Percentiles rank a stretch among this genome's conserved stretches.
Conservation (phyloP, 1,140 invertebrate genomes). For the Triops longicaudatus region DNA sequence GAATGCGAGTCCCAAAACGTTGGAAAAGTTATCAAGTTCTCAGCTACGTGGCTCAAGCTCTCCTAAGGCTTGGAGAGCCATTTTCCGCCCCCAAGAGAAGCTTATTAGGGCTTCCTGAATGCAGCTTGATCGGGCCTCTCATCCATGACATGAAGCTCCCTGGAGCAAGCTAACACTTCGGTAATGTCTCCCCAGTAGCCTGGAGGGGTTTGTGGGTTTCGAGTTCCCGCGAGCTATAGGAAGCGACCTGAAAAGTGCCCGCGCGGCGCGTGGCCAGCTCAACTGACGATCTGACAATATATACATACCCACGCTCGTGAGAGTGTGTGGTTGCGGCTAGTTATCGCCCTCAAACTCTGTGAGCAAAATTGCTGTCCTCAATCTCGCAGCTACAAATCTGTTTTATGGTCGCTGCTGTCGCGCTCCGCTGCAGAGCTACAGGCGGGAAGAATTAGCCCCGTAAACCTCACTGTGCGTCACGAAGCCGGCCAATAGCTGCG, state of each 20-base stretch:
- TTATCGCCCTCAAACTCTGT: not conserved
- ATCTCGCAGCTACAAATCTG: not conserved
- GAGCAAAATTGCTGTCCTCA: constrained; percentile 3
- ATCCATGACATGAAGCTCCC: not conserved
- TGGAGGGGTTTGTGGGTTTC: not conserved
- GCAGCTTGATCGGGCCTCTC: not conserved
- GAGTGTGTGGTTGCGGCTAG: not conserved
- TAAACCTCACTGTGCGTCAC: not conserved
- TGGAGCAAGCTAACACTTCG: not conserved
- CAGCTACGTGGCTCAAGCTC: not conserved
- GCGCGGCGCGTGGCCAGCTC: not conserved
- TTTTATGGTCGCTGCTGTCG: not conserved
- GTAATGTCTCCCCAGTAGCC: not conserved
- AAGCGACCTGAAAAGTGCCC: not conserved
- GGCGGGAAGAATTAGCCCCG: not conserved
- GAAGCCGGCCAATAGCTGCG: not conserved
- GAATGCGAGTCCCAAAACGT: no score
- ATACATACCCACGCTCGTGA: not conserved
- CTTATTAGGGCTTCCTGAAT: not conserved
- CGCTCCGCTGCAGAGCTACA: constrained; percentile 3
- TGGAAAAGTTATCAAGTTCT: no score
- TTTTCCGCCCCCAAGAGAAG: not conserved
- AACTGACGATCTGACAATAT: not conserved
- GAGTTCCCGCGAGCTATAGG: no score
- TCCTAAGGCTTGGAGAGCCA: not conserved